These are phyloP conservation scores for Nesogale talazaci DNA, from an alignment of 2,113 vertebrate genomes.

Conservation along the genomic window DNA sequence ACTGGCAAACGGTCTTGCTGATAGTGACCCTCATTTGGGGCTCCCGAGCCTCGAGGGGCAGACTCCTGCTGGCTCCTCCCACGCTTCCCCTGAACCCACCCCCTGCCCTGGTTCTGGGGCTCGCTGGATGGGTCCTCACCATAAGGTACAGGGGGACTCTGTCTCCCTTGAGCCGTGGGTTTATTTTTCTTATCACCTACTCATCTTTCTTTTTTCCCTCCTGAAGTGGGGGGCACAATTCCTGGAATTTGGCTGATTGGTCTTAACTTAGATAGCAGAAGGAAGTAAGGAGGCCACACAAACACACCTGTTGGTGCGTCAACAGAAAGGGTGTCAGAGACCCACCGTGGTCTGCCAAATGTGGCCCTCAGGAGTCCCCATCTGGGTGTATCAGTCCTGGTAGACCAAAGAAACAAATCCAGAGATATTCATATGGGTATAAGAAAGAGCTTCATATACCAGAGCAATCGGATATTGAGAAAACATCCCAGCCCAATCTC, in stretches of 20 bases:
- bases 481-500: too few relatives aligned
- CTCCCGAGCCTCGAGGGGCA: neutral
- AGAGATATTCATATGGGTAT: too few relatives aligned
- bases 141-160: too few relatives aligned
- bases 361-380: neutral
- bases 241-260: neutral
- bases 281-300: too few relatives aligned
- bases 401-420: too few relatives aligned
- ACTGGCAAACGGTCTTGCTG: neutral
- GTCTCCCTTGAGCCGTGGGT: neutral
- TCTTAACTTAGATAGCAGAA: neutral
- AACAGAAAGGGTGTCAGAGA: neutral
- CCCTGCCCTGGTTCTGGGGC: neutral
- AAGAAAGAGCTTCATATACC: too few relatives aligned
- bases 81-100: too few relatives aligned
- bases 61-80: neutral
- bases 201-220: conserved; percentile 37
- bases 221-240: neutral
- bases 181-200: too few relatives aligned
- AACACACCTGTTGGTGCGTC: neutral
- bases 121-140: neutral
- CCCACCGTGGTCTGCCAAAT: neutral
- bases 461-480: too few relatives aligned
- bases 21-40: too few relatives aligned
- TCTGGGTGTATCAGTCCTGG: too few relatives aligned